Percentiles rank a stretch among this genome's conserved stretches.
Conservation (phyloP, 35 echinoderm and acorn worm species). For the Eucidaris tribuloides region DNA sequence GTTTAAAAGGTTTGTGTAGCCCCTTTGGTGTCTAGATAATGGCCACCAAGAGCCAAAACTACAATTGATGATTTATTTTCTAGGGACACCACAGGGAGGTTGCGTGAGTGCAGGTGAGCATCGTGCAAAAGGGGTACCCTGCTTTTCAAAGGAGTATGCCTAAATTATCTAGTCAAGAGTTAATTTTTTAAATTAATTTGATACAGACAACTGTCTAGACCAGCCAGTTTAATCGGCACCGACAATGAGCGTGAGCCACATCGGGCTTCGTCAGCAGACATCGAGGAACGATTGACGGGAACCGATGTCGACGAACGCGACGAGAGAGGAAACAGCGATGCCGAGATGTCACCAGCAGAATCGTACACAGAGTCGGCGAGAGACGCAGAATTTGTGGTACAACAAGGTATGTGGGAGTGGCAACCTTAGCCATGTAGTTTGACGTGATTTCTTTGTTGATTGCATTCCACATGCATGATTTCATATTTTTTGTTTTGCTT, state of each 20-base stretch:
- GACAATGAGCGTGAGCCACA: not conserved
- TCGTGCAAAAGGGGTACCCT: too few relatives aligned
- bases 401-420: not conserved
- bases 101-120: too few relatives aligned
- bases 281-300: not conserved
- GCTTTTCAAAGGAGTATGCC: too few relatives aligned
- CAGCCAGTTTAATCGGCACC: slow-evolving; percentile 2
- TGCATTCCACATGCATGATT: too few relatives aligned
- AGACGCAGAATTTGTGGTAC: slow-evolving; percentile 10
- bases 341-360: not conserved
- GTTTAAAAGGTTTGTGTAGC: too few relatives aligned
- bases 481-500: not conserved
- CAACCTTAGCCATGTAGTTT: not conserved
- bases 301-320: not conserved
- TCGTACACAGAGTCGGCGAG: slow-evolving; percentile 44
- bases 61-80: too few relatives aligned
- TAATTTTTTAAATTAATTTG: too few relatives aligned
- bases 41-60: too few relatives aligned
- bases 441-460: not conserved
- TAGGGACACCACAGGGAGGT: too few relatives aligned
- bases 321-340: not conserved
- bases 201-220: slow-evolving; percentile 26
- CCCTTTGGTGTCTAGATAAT: too few relatives aligned
- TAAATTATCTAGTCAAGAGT: too few relatives aligned
- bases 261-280: not conserved